Evolutionary conservation across 2,113 vertebrate genomes (phyloP).

Genomic region (Salvelinus alpinus): DNA sequence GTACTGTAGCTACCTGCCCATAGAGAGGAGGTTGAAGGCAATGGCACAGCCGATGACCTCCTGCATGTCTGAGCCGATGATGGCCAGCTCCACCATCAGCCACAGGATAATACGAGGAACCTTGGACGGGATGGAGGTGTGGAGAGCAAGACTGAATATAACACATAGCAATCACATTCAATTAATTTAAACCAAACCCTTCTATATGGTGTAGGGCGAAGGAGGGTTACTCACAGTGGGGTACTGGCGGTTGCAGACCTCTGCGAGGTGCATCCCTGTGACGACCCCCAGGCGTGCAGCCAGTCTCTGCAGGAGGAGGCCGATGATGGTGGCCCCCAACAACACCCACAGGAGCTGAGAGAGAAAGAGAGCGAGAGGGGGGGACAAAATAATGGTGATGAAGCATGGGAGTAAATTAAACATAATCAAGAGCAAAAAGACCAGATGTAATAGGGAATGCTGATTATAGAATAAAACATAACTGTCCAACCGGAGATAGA

Average conservation of each 20-base stretch:
- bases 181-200: background rate
- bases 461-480: background rate
- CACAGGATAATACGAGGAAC: constrained; percentile 88
- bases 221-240: constrained; percentile 74
- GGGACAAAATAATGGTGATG: constrained; percentile 9
- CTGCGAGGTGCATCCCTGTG: constrained; percentile 93
- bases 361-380: background rate
- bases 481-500: background rate
- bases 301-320: constrained; percentile 88
- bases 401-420: background rate
- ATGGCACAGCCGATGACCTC: constrained; percentile 98
- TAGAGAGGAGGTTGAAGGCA: constrained; percentile 89
- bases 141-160: too few relatives aligned
- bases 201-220: background rate
- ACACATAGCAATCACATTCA: too few relatives aligned
- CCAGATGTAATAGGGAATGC: too few relatives aligned
- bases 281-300: constrained; percentile 92
- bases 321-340: constrained; percentile 85
- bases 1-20: constrained; percentile 75
- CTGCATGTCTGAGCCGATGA: constrained; percentile 98
- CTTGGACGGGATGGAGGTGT: constrained; percentile 58
- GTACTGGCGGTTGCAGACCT: constrained; percentile 93
- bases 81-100: constrained; percentile 94
- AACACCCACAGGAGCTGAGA: constrained; percentile 92
- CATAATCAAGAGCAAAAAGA: background rate